These are phyloP conservation scores for Galeopsomyia nigrocyanea DNA, from an alignment of 2,888 invertebrate species.

Conservation along the genomic window DNA sequence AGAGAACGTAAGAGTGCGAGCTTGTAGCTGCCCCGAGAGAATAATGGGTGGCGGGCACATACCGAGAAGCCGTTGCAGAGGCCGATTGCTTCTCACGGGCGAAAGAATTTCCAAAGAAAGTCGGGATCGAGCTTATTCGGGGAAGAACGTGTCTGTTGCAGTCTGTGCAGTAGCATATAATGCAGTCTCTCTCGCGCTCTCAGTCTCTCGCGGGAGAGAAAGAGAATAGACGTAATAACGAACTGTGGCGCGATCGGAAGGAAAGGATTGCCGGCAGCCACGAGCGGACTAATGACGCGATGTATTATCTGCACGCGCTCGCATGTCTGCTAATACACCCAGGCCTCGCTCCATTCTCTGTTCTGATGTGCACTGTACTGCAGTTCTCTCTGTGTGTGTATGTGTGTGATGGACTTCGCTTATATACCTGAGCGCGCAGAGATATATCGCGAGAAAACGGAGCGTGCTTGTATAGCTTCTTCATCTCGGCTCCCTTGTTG, in stretches of 20 bases:
- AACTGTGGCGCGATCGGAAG: conserved; percentile 19
- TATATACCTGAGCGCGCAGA: not conserved
- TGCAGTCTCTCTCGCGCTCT: not conserved
- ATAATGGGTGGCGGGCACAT: not conserved
- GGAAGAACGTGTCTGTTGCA: not conserved
- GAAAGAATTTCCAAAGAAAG: conserved; percentile 15
- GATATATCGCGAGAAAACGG: too few relatives aligned
- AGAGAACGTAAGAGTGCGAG: too few relatives aligned
- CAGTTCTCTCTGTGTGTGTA: conserved; percentile 17
- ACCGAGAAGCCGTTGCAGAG: conserved; percentile 17
- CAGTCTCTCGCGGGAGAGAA: not conserved
- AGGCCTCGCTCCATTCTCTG: too few relatives aligned
- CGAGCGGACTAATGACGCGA: conserved; percentile 37
- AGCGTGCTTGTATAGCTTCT: not conserved
- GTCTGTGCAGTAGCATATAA: not conserved
- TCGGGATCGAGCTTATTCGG: not conserved
- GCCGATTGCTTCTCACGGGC: conserved; percentile 22
- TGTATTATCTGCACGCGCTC: conserved; percentile 66
- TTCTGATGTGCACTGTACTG: not conserved
- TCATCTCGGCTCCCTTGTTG: conserved; percentile 1
- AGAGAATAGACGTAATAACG: conserved; percentile 1
- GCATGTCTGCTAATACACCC: conserved; percentile 54
- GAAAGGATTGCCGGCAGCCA: conserved; percentile 56
- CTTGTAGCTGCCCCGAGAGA: conserved; percentile 3
- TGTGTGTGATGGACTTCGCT: not conserved